These are phyloP conservation scores for Speoplatyrhinus poulsoni DNA, from an alignment of 2,113 vertebrate genomes.

Conservation along the genomic window DNA sequence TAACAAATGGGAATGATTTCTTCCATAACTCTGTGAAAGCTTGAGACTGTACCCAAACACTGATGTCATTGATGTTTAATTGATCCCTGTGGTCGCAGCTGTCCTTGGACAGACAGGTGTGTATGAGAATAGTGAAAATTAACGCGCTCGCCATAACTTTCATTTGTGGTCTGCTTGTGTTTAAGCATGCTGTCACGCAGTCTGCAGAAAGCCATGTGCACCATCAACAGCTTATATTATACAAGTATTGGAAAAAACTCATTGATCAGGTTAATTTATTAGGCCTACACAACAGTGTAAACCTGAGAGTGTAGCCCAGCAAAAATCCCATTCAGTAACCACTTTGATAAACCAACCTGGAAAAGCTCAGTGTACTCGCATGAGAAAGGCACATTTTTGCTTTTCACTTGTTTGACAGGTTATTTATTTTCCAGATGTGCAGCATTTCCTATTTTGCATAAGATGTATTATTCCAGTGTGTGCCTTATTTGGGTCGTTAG, in stretches of 20 bases:
- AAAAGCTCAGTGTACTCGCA: no score
- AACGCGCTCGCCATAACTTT: conserved; percentile 31
- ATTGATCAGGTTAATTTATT: conserved; percentile 49
- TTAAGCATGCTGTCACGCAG: conserved; percentile 4
- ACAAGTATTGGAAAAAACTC: not conserved
- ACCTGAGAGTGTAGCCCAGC: conserved; percentile 20
- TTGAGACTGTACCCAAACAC: conserved; percentile 31
- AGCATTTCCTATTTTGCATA: not conserved
- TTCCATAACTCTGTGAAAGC: conserved; percentile 14
- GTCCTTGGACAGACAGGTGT: conserved; percentile 44
- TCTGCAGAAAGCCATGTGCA: conserved; percentile 15
- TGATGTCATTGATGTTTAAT: conserved; percentile 58
- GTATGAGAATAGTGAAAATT: not conserved
- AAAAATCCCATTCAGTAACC: conserved; percentile 5
- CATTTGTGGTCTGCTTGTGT: not conserved
- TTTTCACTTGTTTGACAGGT: not conserved
- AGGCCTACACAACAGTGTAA: conserved; percentile 13
- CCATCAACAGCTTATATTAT: not conserved
- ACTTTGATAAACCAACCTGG: not conserved
- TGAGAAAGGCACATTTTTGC: not conserved
- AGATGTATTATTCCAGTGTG: not conserved
- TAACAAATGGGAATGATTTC: conserved; percentile 37
- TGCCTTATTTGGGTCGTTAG: not conserved
- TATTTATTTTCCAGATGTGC: not conserved
- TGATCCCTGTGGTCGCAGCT: conserved; percentile 46